These are phyloP conservation scores for Barypeithes pellucidus DNA, from an alignment of 2,888 invertebrate genomes.

Conservation along the genomic window DNA sequence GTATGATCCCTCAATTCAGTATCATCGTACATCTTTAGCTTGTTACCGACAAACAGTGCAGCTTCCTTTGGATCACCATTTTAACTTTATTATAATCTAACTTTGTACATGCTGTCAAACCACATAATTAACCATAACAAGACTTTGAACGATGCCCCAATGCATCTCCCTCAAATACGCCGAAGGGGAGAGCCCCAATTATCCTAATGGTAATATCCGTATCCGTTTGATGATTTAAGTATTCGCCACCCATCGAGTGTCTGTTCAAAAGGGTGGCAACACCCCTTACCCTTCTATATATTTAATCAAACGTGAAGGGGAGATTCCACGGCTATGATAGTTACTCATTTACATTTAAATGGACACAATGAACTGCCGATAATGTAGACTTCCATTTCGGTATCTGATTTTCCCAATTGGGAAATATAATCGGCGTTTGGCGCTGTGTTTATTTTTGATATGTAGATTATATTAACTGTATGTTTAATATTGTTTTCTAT, in stretches of 20 bases:
- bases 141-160: constrained; percentile 53
- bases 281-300: constrained; percentile 59
- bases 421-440: constrained; percentile 45
- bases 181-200: constrained; percentile 60
- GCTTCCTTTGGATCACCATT: too few relatives aligned
- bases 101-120: constrained; percentile 32
- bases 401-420: constrained; percentile 63
- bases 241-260: constrained; percentile 61
- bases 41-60: too few relatives aligned
- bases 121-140: constrained; percentile 54
- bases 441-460: constrained; percentile 51
- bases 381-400: constrained; percentile 62
- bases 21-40: too few relatives aligned
- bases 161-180: constrained; percentile 58
- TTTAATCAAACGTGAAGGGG: constrained; percentile 64
- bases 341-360: constrained; percentile 69
- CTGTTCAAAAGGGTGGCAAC: constrained; percentile 56
- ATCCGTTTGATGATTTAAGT: constrained; percentile 67
- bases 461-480: constrained; percentile 50
- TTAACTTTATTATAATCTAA: too few relatives aligned
- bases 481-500: constrained; percentile 30
- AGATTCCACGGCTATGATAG: constrained; percentile 57
- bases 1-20: too few relatives aligned
- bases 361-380: constrained; percentile 66
- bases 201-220: constrained; percentile 69